These are phyloP conservation scores for Polyodon spathula DNA, from an alignment of 2,113 vertebrate species.

Conservation along the genomic window DNA sequence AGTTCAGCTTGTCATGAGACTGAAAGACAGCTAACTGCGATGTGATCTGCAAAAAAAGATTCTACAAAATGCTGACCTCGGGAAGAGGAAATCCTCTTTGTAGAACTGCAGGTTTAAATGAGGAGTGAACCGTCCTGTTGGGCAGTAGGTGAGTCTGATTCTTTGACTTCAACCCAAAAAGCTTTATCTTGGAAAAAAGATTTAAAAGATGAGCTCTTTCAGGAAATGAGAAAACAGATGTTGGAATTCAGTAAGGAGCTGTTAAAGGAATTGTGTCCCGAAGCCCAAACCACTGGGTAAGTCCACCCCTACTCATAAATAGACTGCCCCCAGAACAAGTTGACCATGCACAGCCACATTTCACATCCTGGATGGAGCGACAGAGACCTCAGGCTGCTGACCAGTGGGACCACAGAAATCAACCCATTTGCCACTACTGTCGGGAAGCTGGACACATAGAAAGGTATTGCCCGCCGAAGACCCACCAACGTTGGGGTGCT, in stretches of 20 bases:
- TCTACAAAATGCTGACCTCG: neutral
- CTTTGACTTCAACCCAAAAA: neutral
- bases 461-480: too few relatives aligned
- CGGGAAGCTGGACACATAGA: too few relatives aligned
- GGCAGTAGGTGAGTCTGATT: neutral
- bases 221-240: too few relatives aligned
- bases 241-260: neutral
- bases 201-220: neutral
- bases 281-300: neutral
- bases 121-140: neutral
- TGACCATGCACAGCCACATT: neutral
- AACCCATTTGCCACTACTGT: too few relatives aligned
- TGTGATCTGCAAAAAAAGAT: neutral
- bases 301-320: neutral
- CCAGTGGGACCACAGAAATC: too few relatives aligned
- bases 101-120: neutral
- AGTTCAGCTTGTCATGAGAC: neutral
- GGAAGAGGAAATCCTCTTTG: neutral
- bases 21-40: neutral
- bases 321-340: neutral
- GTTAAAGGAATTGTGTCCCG: neutral
- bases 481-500: too few relatives aligned
- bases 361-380: too few relatives aligned
- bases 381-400: too few relatives aligned
- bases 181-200: neutral